A percentile compares a stretch with the other conserved stretches of the same genome.
These are phyloP conservation scores for Caenorhabditis uteleia DNA, from an alignment of 2,888 invertebrate species.

Conservation along the genomic window DNA sequence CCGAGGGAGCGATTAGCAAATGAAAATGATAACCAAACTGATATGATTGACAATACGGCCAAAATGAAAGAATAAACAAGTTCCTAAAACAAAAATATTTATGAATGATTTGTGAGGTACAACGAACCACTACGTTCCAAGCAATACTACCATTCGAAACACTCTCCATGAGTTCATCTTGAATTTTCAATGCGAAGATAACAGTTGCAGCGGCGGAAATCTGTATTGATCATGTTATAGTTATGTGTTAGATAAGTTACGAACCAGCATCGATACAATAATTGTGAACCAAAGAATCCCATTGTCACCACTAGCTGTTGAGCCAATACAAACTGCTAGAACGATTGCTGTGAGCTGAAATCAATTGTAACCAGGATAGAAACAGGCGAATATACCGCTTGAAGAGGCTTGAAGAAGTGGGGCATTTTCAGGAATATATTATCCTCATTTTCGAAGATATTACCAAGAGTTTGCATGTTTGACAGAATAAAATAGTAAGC, in stretches of 20 bases:
- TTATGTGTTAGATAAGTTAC: slow-evolving; percentile 2
- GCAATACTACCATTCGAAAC: slow-evolving; percentile 58
- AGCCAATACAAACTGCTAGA: slow-evolving; percentile 62
- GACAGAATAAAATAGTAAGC: slow-evolving; percentile 3
- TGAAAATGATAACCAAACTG: slow-evolving; percentile 64
- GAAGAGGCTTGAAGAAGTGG: slow-evolving; percentile 66
- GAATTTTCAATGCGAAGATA: slow-evolving; percentile 61
- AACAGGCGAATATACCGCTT: slow-evolving; percentile 50
- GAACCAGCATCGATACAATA: slow-evolving; percentile 49
- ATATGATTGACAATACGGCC: slow-evolving; percentile 57
- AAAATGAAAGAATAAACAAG: slow-evolving; percentile 66
- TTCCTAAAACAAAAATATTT: slow-evolving; percentile 46
- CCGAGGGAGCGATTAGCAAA: slow-evolving; percentile 54
- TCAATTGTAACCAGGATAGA: background rate
- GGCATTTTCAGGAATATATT: slow-evolving; percentile 58
- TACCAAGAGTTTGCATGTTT: slow-evolving; percentile 27
- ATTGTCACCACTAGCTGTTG: slow-evolving; percentile 59
- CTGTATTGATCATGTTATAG: slow-evolving; percentile 43
- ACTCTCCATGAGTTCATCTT: slow-evolving; percentile 58
- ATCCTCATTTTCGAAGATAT: slow-evolving; percentile 34
- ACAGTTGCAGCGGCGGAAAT: slow-evolving; percentile 62
- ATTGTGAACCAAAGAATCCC: slow-evolving; percentile 65
- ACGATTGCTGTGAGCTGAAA: slow-evolving; percentile 61
- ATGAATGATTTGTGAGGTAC: background rate
- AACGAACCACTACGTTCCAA: slow-evolving; percentile 61